Evolutionary conservation across 2,888 invertebrate species (phyloP).

Genomic region (Acleris literana): DNA sequence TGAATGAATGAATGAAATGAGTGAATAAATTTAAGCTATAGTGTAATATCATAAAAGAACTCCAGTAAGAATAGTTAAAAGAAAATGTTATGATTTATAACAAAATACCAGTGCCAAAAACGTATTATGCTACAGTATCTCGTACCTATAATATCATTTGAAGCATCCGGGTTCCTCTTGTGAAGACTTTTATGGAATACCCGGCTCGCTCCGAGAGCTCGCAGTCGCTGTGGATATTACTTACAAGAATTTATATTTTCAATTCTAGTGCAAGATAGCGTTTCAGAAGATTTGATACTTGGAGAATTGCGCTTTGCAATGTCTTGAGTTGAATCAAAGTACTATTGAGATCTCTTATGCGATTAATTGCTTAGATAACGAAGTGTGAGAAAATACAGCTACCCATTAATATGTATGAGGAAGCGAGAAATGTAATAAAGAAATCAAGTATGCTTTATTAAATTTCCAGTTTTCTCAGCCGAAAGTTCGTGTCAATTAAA

Average conservation of each 20-base stretch:
- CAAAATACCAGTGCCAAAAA: background rate
- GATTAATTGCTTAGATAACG: background rate
- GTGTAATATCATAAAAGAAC: too few species aligned
- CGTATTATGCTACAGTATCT: constrained; percentile 6
- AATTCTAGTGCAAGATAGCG: constrained; percentile 27
- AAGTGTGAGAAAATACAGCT: constrained; percentile 3
- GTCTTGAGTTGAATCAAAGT: background rate
- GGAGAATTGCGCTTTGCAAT: constrained; percentile 9
- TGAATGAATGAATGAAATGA: too few species aligned
- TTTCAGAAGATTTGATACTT: constrained; percentile 21
- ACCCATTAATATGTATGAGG: background rate
- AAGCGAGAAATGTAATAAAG: background rate
- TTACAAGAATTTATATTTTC: constrained; percentile 34
- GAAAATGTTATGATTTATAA: too few species aligned
- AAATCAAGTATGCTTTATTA: constrained; percentile 2
- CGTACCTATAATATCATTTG: constrained; percentile 5
- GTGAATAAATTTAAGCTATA: too few species aligned
- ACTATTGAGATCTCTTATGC: background rate
- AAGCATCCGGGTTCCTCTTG: constrained; percentile 4
- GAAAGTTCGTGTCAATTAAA: too few species aligned
- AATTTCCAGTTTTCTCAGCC: background rate
- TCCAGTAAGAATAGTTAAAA: too few species aligned
- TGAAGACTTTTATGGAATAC: constrained; percentile 35
- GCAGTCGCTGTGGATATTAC: constrained; percentile 24
- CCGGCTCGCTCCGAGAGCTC: constrained; percentile 17